A percentile compares a stretch with the other conserved stretches of the same genome.
These are phyloP conservation scores for Pocota personata DNA, from an alignment of 2,888 invertebrate genomes.

Conservation along the genomic window DNA sequence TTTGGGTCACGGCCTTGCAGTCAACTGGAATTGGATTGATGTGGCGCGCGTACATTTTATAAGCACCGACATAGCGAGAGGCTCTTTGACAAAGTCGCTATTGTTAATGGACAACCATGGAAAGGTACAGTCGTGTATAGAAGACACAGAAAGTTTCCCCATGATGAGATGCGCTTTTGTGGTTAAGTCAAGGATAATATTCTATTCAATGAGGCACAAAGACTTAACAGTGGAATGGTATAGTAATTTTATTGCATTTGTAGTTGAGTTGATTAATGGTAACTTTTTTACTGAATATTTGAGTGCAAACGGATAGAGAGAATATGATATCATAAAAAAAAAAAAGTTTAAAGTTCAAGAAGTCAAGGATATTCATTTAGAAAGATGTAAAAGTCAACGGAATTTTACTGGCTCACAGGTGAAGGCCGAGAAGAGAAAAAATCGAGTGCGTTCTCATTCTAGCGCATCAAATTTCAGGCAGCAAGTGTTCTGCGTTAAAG, in stretches of 20 bases:
- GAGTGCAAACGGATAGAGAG: no score
- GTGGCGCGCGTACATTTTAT: conserved; percentile 50
- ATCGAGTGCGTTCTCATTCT: no score
- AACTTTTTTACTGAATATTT: background rate
- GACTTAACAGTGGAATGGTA: background rate
- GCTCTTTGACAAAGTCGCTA: conserved; percentile 7
- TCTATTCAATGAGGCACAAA: conserved; percentile 4
- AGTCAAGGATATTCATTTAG: background rate
- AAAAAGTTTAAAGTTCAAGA: background rate
- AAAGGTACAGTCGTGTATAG: background rate
- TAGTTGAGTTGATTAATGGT: background rate
- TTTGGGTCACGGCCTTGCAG: conserved; percentile 67
- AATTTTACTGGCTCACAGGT: no score
- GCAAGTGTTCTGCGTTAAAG: no score
- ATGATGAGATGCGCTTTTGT: background rate
- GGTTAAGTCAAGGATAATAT: conserved; percentile 14
- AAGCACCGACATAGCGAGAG: conserved; percentile 21
- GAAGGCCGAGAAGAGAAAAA: no score
- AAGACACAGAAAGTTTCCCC: background rate
- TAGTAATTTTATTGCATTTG: background rate
- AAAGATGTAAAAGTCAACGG: no score
- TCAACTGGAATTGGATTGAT: conserved; percentile 69
- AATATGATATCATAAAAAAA: background rate
- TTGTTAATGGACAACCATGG: conserved; percentile 25
- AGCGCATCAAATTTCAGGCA: no score